Evolutionary conservation across 1,140 invertebrate genomes (phyloP), one percentile per base, ranked within the genome.

Genomic region (Battus philenor): DNA sequence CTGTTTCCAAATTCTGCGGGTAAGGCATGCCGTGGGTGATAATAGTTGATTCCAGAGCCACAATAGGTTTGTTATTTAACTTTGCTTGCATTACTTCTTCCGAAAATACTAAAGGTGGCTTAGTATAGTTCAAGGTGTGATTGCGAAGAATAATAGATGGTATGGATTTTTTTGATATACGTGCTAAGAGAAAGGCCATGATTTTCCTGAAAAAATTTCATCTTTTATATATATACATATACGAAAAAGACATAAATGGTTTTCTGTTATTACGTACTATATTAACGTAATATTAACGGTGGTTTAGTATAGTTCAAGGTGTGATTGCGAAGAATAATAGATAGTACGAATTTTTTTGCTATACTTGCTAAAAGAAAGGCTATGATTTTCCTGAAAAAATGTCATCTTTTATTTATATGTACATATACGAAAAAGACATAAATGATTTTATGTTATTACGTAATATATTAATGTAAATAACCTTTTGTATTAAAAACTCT

Each of bases 1-100:
- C 97, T 16, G 95, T 98, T 54, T 93, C 82, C 31, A 98, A 86
- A 87, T 99, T 99, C 22, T 93, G 80, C 0, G 98, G 98, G 87
- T 92, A 95, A 0, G 98, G 97, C 93, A 99, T 97, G 27, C 98
- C 98, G 87, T 99, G 98, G 1, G 97, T 99, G 29, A 99, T 96
- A 33, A 99, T 98, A 1, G 98, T 97, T 7, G 96, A 97, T 88
- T 99, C 98, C 50, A 99, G 83, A 2, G 97, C 97, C 4, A 99
- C 96, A 38, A 99, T 89, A 1, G 96, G 92, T 52, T 87, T 69
- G 2, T 80, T 69, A 36, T 86, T 85, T 27, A 73, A 68, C 18
- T 92, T 86, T 5, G 91, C 92, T 11, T 68, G 34, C 6, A 49
- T 53, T 26, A 95, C 90, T 62, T 93, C 90, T 34, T 88, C 67